Conservation (phyloP, 2,888 invertebrate genomes). For the Fissipunctia ypsillon region DNA sequence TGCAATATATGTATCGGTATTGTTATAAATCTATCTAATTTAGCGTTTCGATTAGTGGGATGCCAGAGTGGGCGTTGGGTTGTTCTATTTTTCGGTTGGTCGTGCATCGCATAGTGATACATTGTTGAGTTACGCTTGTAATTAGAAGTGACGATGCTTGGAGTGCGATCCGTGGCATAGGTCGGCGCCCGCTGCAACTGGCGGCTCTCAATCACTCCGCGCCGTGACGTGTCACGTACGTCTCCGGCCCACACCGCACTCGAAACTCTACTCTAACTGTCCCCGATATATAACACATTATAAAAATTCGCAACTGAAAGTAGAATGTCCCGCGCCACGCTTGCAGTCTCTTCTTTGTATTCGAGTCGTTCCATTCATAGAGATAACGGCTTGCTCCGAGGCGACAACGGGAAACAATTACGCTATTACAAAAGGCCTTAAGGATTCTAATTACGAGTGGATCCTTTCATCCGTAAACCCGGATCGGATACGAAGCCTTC, state of each 20-base stretch:
- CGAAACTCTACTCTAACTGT: constrained; percentile 73
- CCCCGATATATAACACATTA: constrained; percentile 75
- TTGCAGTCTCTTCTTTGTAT: constrained; percentile 83
- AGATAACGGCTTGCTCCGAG: constrained; percentile 82
- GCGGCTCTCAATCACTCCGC: constrained; percentile 83
- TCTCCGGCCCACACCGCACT: constrained; percentile 55
- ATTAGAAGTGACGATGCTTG: constrained; percentile 86
- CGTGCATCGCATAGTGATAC: constrained; percentile 74
- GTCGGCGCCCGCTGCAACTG: constrained; percentile 81
- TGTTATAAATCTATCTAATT: constrained; percentile 73
- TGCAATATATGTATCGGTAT: constrained; percentile 64
- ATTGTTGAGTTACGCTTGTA: constrained; percentile 84
- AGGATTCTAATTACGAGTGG: constrained; percentile 87
- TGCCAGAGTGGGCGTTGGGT: constrained; percentile 53
- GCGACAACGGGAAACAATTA: constrained; percentile 88
- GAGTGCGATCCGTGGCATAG: constrained; percentile 81
- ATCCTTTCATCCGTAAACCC: constrained; percentile 84
- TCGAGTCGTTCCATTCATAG: constrained; percentile 83
- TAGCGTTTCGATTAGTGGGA: constrained; percentile 66
- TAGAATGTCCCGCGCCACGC: constrained; percentile 74
- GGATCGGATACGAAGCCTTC: constrained; percentile 86
- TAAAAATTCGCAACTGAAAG: constrained; percentile 71
- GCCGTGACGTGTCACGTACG: constrained; percentile 71
- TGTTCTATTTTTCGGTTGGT: constrained; percentile 68
- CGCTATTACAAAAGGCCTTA: constrained; percentile 86